These are phyloP conservation scores for Hydrochoerus hydrochaeris DNA, from an alignment of 2,113 vertebrate genomes.

Conservation along the genomic window DNA sequence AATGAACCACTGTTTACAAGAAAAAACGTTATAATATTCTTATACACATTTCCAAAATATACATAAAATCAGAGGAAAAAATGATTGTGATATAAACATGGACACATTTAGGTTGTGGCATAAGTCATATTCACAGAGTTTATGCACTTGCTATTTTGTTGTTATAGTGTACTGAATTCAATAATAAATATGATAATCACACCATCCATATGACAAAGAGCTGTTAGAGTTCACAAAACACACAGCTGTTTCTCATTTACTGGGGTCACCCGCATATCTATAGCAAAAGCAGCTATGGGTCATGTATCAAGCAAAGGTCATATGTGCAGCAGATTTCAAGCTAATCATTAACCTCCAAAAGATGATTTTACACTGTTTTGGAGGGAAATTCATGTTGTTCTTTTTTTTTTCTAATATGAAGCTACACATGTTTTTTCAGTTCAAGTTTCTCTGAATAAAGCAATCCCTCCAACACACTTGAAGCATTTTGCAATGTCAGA, in stretches of 20 bases:
- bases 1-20: neutral
- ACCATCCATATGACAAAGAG: neutral
- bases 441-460: conserved; percentile 65
- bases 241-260: neutral
- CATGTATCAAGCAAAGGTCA: conserved; percentile 20
- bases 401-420: conserved; percentile 24
- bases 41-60: neutral
- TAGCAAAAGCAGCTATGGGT: neutral
- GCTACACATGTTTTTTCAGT: neutral
- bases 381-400: neutral
- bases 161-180: neutral
- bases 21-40: neutral
- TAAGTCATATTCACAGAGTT: neutral
- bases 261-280: neutral
- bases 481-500: conserved; percentile 83
- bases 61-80: neutral
- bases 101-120: neutral
- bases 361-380: neutral
- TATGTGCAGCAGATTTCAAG: conserved; percentile 7
- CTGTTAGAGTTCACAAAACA: neutral
- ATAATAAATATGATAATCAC: neutral
- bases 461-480: conserved; percentile 39
- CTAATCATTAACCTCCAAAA: neutral
- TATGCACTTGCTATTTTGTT: neutral
- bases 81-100: neutral